Evolutionary conservation across 2,888 invertebrate species (phyloP).

Genomic region (Eupithecia insigniata): DNA sequence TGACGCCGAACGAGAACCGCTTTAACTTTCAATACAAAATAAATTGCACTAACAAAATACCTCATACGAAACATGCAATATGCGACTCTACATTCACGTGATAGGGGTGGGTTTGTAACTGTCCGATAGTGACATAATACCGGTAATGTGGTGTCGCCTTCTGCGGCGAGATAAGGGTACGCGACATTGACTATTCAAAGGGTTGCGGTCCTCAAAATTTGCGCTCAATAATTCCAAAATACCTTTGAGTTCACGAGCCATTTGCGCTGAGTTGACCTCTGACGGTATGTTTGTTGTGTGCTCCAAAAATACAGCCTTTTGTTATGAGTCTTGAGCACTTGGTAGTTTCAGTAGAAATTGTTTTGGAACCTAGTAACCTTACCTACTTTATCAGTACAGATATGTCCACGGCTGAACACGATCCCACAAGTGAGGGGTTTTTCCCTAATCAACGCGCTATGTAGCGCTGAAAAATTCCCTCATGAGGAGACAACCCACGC

Average conservation of each 20-base stretch:
- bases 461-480: neutral
- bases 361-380: neutral
- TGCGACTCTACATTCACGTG: conserved; percentile 64
- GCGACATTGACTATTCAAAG: conserved; percentile 85
- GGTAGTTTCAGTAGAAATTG: neutral
- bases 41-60: conserved; percentile 83
- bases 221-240: conserved; percentile 82
- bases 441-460: neutral
- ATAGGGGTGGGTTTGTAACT: conserved; percentile 63
- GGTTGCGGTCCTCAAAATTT: conserved; percentile 84
- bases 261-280: conserved; percentile 46
- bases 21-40: conserved; percentile 83
- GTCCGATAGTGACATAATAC: conserved; percentile 73
- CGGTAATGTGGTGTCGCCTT: conserved; percentile 84
- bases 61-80: conserved; percentile 71
- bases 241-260: conserved; percentile 66
- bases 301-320: neutral
- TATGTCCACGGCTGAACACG: neutral
- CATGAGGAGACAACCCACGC: neutral
- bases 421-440: neutral
- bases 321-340: neutral
- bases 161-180: conserved; percentile 83
- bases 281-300: neutral
- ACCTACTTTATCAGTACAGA: neutral
- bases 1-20: conserved; percentile 71